Evolutionary conservation across 1,140 invertebrate species (phyloP).

Genomic region (Aleiodes sp.): DNA sequence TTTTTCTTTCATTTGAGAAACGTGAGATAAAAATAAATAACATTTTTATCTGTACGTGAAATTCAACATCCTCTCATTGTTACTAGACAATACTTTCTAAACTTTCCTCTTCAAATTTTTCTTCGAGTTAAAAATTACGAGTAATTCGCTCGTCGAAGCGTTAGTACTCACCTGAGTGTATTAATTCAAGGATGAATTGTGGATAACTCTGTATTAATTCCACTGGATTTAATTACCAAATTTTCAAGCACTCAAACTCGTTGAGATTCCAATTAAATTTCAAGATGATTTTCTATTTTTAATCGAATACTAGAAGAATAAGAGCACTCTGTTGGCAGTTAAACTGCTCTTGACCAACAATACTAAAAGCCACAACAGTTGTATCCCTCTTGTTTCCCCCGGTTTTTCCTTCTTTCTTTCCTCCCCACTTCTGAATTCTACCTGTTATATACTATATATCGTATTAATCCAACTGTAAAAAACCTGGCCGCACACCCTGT

Average conservation of each 20-base stretch:
- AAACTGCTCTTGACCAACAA: no score
- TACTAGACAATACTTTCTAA: background rate
- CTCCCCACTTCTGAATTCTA: background rate
- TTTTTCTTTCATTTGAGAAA: background rate
- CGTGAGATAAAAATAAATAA: background rate
- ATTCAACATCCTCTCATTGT: conserved; percentile 12
- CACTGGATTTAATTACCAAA: no score
- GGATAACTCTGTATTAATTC: no score
- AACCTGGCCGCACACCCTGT: background rate
- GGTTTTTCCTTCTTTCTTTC: background rate
- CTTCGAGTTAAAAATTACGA: background rate
- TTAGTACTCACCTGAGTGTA: background rate
- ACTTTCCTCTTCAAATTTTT: background rate
- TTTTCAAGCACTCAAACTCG: no score
- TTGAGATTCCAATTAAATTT: no score
- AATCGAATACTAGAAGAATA: no score
- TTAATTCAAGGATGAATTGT: background rate
- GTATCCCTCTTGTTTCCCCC: background rate
- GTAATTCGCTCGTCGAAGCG: background rate
- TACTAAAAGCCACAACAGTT: no score
- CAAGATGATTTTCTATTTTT: no score
- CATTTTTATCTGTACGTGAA: conserved; percentile 8
- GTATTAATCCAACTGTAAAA: conserved; percentile 9
- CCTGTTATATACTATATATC: background rate
- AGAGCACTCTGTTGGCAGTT: no score